Percentiles rank a stretch among this genome's conserved stretches.
Evolutionary conservation across 2,888 invertebrate genomes (phyloP).

Genomic region (Petrolisthes manimaculis): DNA sequence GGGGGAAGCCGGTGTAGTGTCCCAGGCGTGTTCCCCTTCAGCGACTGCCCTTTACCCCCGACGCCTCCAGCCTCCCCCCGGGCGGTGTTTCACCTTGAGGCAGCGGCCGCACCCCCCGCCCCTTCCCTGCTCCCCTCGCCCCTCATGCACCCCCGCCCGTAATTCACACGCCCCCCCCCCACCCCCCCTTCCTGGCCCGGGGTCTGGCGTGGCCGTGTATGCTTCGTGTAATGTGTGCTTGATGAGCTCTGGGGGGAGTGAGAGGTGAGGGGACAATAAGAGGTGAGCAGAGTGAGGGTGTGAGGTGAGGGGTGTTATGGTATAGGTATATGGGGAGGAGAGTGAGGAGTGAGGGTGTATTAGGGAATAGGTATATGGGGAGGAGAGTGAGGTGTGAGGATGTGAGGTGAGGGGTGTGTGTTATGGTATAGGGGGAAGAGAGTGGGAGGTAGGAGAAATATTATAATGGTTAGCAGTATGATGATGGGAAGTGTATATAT

Average conservation of each 20-base stretch:
- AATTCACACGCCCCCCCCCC: constrained; percentile 39
- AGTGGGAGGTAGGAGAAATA: not conserved
- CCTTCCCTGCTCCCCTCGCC: constrained; percentile 21
- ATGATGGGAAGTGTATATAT: too few relatives aligned
- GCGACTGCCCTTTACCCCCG: constrained; percentile 52
- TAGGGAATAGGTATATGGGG: not conserved
- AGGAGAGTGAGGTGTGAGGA: not conserved
- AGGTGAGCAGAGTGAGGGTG: not conserved
- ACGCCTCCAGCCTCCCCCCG: constrained; percentile 57
- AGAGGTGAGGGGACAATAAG: not conserved
- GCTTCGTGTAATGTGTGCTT: constrained; percentile 18
- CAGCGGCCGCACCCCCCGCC: constrained; percentile 34
- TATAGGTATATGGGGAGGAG: not conserved
- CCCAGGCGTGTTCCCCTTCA: constrained; percentile 56
- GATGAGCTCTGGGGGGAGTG: constrained; percentile 21
- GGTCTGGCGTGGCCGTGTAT: constrained; percentile 8
- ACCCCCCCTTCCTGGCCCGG: constrained; percentile 10
- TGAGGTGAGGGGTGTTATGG: not conserved
- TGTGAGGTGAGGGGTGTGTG: not conserved
- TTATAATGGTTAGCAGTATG: too few relatives aligned
- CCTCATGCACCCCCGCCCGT: constrained; percentile 38
- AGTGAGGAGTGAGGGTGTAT: not conserved
- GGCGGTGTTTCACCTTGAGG: constrained; percentile 55
- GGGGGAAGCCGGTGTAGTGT: constrained; percentile 43
- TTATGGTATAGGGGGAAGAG: too few relatives aligned